Evolutionary conservation across 1,140 invertebrate genomes (phyloP).

Genomic region (Lepidurus apus): DNA sequence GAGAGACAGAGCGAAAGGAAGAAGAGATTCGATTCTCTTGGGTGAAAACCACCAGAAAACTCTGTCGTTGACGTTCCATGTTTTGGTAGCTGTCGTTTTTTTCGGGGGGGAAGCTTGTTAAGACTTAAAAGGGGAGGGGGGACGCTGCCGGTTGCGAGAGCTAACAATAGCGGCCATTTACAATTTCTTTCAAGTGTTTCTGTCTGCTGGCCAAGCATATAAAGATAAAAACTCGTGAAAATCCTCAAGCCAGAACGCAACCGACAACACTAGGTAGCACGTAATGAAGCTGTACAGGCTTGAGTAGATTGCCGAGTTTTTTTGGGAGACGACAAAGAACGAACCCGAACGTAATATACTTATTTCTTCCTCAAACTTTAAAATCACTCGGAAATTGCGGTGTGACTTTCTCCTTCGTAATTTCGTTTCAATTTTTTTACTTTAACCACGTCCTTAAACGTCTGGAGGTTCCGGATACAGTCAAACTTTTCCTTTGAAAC

Average conservation of each 20-base stretch:
- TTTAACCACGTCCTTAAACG: too few relatives aligned
- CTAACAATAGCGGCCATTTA: neutral
- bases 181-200: conserved; percentile 16
- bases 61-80: conserved; percentile 9
- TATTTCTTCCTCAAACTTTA: too few relatives aligned
- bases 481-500: too few relatives aligned
- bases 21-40: neutral
- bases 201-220: conserved; percentile 17
- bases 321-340: too few relatives aligned
- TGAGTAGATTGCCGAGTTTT: neutral
- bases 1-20: neutral
- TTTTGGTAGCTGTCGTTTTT: neutral
- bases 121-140: neutral
- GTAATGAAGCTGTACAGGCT: neutral
- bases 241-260: neutral
- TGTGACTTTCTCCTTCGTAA: too few relatives aligned
- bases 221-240: neutral
- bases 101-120: neutral
- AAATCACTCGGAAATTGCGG: too few relatives aligned
- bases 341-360: too few relatives aligned
- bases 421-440: too few relatives aligned
- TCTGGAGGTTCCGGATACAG: too few relatives aligned
- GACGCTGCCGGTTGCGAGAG: conserved; percentile 3
- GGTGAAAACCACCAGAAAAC: neutral
- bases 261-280: neutral